Conservation (phyloP, 2,888 invertebrate species). For the Drosophila trichaetosa region DNA sequence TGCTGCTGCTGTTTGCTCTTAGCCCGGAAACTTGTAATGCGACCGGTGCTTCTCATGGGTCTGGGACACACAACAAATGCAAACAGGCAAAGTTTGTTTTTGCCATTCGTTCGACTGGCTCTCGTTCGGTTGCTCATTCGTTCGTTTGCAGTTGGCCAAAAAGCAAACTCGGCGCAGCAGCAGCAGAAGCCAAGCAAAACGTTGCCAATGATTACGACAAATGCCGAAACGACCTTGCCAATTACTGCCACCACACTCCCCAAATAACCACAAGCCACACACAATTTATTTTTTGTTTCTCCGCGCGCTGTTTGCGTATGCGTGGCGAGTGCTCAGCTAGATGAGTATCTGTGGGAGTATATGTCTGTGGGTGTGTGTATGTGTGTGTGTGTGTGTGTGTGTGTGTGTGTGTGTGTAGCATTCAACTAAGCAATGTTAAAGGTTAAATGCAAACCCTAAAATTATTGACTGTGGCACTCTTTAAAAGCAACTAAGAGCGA, state of each 20-base stretch:
- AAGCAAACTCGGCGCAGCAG: slow-evolving; percentile 56
- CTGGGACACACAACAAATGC: slow-evolving; percentile 58
- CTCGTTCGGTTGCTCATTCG: slow-evolving; percentile 36
- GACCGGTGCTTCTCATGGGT: slow-evolving; percentile 42
- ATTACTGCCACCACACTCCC: slow-evolving; percentile 67
- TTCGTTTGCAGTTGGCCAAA: slow-evolving; percentile 63
- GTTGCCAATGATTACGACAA: slow-evolving; percentile 78
- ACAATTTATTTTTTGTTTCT: slow-evolving; percentile 24
- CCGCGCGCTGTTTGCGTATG: slow-evolving; percentile 63
- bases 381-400: slow-evolving; percentile 14
- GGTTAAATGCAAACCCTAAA: slow-evolving; percentile 61
- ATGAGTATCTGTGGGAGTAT: slow-evolving; percentile 35
- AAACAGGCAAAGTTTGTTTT: slow-evolving; percentile 67
- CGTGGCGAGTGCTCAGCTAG: slow-evolving; percentile 54
- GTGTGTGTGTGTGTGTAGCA: slow-evolving; percentile 15
- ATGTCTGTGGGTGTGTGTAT: slow-evolving; percentile 18
- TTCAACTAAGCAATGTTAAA: slow-evolving; percentile 52
- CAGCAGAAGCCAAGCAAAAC: slow-evolving; percentile 62
- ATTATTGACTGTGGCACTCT: slow-evolving; percentile 34
- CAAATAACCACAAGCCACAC: slow-evolving; percentile 10
- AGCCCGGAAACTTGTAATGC: slow-evolving; percentile 44
- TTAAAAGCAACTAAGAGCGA: slow-evolving; percentile 42
- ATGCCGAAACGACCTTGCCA: slow-evolving; percentile 84
- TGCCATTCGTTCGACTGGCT: slow-evolving; percentile 53
- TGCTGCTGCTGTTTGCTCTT: slow-evolving; percentile 20